phyloP scores from a whole-genome alignment of 2,888 invertebrate genomes.

The Spodoptera picta region DNA sequence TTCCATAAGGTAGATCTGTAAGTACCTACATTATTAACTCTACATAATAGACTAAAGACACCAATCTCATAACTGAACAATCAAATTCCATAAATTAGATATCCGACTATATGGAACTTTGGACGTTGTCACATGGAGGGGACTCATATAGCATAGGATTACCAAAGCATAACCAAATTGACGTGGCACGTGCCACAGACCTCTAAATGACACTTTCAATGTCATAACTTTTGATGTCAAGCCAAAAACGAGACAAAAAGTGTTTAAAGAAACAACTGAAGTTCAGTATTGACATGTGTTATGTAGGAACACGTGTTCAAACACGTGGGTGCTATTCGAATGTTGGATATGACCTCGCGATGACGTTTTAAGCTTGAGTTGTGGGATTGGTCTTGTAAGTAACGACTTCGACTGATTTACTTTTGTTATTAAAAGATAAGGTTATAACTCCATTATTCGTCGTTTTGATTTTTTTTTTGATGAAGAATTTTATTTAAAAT shows the following conservation, averaged over 20 bases:
- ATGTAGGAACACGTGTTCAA: slow-evolving; percentile 33
- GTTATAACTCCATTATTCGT: no score
- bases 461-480: no score
- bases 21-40: no score
- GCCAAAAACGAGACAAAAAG: slow-evolving; percentile 11
- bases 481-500: no score
- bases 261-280: slow-evolving; percentile 7
- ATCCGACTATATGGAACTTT: neutral
- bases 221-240: slow-evolving; percentile 1
- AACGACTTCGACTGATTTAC: no score
- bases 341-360: slow-evolving; percentile 28
- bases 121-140: neutral
- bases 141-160: slow-evolving; percentile 15
- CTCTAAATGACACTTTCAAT: neutral
- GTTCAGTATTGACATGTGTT: slow-evolving; percentile 39
- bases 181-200: slow-evolving; percentile 42
- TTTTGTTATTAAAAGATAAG: no score
- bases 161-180: slow-evolving; percentile 30
- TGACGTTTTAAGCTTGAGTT: slow-evolving; percentile 7
- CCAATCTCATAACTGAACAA: no score
- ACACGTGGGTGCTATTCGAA: slow-evolving; percentile 34
- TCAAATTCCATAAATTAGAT: no score
- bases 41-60: no score
- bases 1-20: no score
- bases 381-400: slow-evolving; percentile 2